Conservation (phyloP, 1,140 invertebrate genomes). For the Harlomillsia oculata region DNA sequence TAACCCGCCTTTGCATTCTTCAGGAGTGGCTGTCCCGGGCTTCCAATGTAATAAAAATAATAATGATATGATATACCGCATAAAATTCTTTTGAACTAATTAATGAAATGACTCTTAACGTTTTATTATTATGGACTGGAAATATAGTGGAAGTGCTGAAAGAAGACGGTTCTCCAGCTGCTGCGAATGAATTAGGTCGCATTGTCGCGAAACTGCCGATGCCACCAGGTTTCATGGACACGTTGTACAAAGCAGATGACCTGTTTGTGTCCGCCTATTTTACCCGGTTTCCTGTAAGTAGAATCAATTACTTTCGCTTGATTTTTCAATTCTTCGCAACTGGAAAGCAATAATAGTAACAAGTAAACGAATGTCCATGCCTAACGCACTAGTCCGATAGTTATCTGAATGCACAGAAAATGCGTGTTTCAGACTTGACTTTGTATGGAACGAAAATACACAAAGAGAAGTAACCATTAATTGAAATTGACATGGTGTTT, state of each 20-base stretch:
- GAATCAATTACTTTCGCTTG: too few species aligned
- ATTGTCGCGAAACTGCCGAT: conserved; percentile 76
- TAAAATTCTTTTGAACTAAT: neutral
- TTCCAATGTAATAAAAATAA: conserved; percentile 58
- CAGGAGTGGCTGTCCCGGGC: conserved; percentile 68
- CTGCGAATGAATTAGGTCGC: conserved; percentile 62
- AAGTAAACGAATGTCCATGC: too few species aligned
- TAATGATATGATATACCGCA: conserved; percentile 3
- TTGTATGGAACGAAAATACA: too few species aligned
- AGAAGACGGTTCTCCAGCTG: conserved; percentile 57
- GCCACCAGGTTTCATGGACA: conserved; percentile 74
- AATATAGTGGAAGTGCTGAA: conserved; percentile 66
- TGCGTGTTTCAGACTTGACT: too few species aligned
- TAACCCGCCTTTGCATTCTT: conserved; percentile 54
- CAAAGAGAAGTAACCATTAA: too few species aligned
- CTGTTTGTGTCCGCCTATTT: conserved; percentile 73
- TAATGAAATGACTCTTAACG: neutral
- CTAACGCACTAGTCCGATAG: too few species aligned
- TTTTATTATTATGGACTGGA: conserved; percentile 12
- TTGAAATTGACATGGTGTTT: too few species aligned
- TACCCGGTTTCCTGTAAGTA: conserved; percentile 63
- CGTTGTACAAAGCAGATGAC: conserved; percentile 71
- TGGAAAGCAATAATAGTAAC: too few species aligned
- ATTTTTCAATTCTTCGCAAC: too few species aligned
- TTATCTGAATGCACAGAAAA: too few species aligned